Evolutionary conservation across 1,140 invertebrate species (phyloP), one percentile per base, ranked within the genome.

Genomic region (Cephus cinctus): DNA sequence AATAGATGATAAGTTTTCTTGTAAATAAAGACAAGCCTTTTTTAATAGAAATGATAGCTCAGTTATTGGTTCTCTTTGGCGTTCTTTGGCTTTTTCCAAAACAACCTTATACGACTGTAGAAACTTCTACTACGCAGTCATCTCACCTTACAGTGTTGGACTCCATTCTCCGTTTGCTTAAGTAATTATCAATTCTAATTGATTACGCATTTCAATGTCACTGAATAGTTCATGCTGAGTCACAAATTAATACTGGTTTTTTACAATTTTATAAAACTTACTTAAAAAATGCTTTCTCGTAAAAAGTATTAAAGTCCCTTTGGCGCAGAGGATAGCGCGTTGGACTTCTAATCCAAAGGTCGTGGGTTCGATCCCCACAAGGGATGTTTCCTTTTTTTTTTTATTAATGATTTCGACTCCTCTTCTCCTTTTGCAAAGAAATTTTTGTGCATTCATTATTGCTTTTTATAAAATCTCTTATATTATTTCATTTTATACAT

Each of bases 271-370:
- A 4, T 15, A 4, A 8, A 2, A 15, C 19, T 36, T 11, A 36
- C 14, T 11, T 12, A 16, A 3, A 36, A 36, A 9, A 36, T 36
- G 14, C 19, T 36, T 15, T 15, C 19, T 18, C 2, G 2, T 0
- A n/a, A n/a, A n/a, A n/a, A n/a, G 0, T 11, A 36, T 15, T 12
- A 12, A 36, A 15, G 65, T 70, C 67, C 67, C 67, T 70, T 63
- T 70, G 63, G 67, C 65, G 67, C 64, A 70, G 67, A 59, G 67
- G 67, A 68, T 68, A 70, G 65, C 67, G 65, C 65, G 67, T 67
- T 68, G 67, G 67, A 70, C 67, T 70, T 70, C 67, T 70, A 70
- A 70, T 70, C 67, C 67, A 70, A 68, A 68, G 67, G 67, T 70
- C 67, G 64, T 65, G 67, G 67, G 67, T 70, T 70, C 67, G 67